Percentiles rank a stretch among this genome's conserved stretches.
Evolutionary conservation across 1,140 invertebrate genomes (phyloP).

Genomic region (Belonocnema kinseyi): DNA sequence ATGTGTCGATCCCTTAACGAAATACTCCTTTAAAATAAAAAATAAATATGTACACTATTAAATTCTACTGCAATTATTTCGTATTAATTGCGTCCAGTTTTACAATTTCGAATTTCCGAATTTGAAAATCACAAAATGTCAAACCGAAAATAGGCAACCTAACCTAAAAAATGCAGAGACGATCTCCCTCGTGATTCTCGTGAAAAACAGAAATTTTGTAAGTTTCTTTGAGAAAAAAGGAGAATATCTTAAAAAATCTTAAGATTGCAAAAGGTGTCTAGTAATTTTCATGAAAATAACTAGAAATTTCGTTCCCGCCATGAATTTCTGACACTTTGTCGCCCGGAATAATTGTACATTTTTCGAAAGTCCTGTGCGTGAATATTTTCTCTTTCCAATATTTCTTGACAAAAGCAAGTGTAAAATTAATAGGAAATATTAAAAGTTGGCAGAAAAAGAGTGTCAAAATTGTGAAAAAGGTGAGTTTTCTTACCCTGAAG

Average conservation of each 20-base stretch:
- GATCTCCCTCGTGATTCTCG: too few relatives aligned
- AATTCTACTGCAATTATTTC: background rate
- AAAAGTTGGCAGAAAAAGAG: background rate
- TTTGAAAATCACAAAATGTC: background rate
- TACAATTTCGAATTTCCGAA: background rate
- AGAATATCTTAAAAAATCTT: too few relatives aligned
- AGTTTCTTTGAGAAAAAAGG: too few relatives aligned
- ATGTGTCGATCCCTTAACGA: too few relatives aligned
- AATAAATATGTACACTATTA: background rate
- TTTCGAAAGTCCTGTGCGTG: background rate
- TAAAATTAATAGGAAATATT: background rate
- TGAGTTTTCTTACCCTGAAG: background rate
- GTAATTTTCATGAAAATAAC: background rate
- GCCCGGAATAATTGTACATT: background rate
- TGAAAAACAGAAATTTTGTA: too few relatives aligned
- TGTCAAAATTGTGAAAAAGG: background rate
- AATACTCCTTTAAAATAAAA: too few relatives aligned
- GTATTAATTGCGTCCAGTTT: background rate
- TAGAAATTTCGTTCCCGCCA: conserved; percentile 4
- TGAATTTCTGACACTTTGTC: conserved; percentile 9
- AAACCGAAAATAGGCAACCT: background rate
- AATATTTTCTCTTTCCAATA: background rate
- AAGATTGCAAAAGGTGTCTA: too few relatives aligned
- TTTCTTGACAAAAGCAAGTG: background rate
- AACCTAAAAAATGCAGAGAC: too few relatives aligned